Base-by-base conservation (phyloP, 2,888 invertebrate genomes). In the Meiosimyza platycephala region DNA sequence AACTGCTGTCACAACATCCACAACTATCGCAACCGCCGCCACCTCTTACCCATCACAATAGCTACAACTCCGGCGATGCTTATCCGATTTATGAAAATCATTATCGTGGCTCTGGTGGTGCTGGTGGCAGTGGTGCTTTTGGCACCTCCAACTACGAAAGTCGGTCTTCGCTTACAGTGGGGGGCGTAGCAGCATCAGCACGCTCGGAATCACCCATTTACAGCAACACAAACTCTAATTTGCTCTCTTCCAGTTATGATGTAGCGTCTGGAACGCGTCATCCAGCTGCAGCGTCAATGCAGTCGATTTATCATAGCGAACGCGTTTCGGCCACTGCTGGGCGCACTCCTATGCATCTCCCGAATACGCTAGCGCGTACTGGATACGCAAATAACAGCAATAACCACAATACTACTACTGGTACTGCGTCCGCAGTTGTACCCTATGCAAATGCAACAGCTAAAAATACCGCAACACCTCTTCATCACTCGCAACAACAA, bases 41-140 rank as follows among this genome's bases (percentile, higher is more conserved):
- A 70, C 76, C 76, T 16, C 76, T 76, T 18, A 74, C 74, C 40
- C 76, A 76, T 28, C 76, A 55, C 71, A 73, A 62, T 74, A 75
- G 54, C 81, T 79, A 62, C 67, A 83, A 85, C 73, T 80, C 83
- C 12, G 78, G 75, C 0, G 88, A 89, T 33, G 87, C 88, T 64
- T 90, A 89, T 64, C 90, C 90, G 1, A 90, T 90, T 50, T 90
- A 90, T 79, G 90, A 90, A 78, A 89, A 90, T 80, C 89, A 87
- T 4, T 84, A 83, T 74, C 84, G 86, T 15, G 83, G 85, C 13
- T 84, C 85, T 5, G 79, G 84, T 0, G 79, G 52, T 11, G 2
- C 70, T 62, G 48, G 66, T 4, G 74, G 74, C 16, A 77, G 76
- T 47, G 72, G 72, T 12, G 40, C 40, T 40, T 40, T 40, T 40